Evolutionary conservation across 2,797 vertebrate genomes (phyloP), one percentile per base, ranked within the genome.

Genomic region (Aselliscus stoliczkanus): DNA sequence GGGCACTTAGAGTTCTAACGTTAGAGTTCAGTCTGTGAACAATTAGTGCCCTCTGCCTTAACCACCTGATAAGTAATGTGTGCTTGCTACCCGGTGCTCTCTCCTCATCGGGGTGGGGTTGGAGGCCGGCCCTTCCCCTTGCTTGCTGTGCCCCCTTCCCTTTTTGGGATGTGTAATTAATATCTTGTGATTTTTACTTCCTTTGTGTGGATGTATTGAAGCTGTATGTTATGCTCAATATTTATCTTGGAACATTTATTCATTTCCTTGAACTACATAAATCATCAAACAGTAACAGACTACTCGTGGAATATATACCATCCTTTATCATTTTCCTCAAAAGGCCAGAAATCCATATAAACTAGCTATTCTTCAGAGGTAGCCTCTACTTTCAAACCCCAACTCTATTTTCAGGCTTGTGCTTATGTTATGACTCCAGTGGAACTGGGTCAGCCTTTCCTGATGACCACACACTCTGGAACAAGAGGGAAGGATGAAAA

Each of bases 161-260:
- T 31, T n/a, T 4, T 47, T 75, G 44, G 47, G 5, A 21, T 52
- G 31, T 75, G 44, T 50, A 50, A 52, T 31, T 20, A 67, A 34
- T 17, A 34, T 2, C 64, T 20, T 34, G 18, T 20, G n/a, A 34
- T 50, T n/a, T 67, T n/a, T 20, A 52, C 47, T 20, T 21, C 18
- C 10, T 50, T 31, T 12, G 29, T 11, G 2, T n/a, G 15, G 29
- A 14, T 2, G 2, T 5, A 12, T 21, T 50, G 21, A 52, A 75
- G 7, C 11, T 13, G 31, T 17, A 37, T 47, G 67, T 50, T 60
- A 70, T 65, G 12, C 17, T 86, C 23, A 65, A 54, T 90, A 82
- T 73, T 93, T 60, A 64, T 27, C 27, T 58, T 83, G 37, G n/a
- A 25, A 25, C 7, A 58, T 86, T 75, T 75, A 76, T 39, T 88